Percentiles rank a stretch among this genome's conserved stretches.
phyloP scores from a whole-genome alignment of 2,888 invertebrate genomes.

The Cheilosia grossa region DNA sequence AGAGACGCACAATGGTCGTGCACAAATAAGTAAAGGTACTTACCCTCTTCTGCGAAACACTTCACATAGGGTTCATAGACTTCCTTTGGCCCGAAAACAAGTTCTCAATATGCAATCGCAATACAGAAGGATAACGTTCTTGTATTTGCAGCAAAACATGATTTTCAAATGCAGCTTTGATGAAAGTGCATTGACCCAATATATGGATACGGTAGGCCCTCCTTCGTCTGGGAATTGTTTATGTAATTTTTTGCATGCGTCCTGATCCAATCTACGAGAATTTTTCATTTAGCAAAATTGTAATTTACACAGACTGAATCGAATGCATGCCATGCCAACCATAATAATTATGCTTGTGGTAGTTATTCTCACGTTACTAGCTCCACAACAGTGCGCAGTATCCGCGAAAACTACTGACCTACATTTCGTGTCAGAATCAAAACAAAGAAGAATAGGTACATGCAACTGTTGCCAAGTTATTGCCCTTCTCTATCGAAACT shows the following conservation, averaged over 20 bases:
- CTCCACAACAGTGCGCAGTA: not conserved
- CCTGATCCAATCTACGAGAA: not conserved
- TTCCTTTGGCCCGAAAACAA: constrained; percentile 46
- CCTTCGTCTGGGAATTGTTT: constrained; percentile 22
- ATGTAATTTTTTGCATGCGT: not conserved
- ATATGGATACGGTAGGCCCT: not conserved
- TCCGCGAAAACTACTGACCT: constrained; percentile 59
- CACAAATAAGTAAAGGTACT: constrained; percentile 49
- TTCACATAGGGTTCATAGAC: constrained; percentile 67
- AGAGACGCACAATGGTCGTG: constrained; percentile 49
- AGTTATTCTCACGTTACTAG: constrained; percentile 7
- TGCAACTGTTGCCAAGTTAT: constrained; percentile 17
- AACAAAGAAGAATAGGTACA: constrained; percentile 61
- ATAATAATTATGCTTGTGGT: not conserved
- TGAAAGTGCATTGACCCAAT: constrained; percentile 66
- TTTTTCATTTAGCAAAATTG: not conserved
- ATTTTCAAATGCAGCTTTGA: constrained; percentile 35
- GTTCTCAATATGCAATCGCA: constrained; percentile 27
- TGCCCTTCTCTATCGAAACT: constrained; percentile 23
- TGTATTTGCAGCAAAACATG: constrained; percentile 32
- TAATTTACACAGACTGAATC: no score
- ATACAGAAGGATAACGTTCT: not conserved
- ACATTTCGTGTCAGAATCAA: constrained; percentile 51
- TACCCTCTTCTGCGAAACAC: constrained; percentile 72
- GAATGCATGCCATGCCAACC: not conserved